Percentiles rank a stretch among this genome's conserved stretches.
Conservation (phyloP, 2,888 invertebrate genomes). For the Epinotia bilunana region DNA sequence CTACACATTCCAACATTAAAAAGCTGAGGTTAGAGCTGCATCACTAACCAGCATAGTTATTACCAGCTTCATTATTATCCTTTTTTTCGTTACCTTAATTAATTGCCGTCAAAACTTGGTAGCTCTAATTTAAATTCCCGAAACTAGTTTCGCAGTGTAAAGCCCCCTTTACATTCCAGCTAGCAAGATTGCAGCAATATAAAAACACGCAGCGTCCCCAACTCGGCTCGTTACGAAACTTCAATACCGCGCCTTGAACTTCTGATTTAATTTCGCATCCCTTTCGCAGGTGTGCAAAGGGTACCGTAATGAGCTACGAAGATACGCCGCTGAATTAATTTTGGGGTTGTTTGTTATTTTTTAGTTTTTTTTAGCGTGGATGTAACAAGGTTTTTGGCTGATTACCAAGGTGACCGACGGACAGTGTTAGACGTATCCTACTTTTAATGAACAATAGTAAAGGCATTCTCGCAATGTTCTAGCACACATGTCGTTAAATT, state of each 20-base stretch:
- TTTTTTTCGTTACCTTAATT: neutral
- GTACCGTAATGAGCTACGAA: constrained; percentile 48
- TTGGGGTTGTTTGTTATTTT: constrained; percentile 36
- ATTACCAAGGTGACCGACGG: neutral
- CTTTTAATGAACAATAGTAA: too few relatives aligned
- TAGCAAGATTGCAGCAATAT: constrained; percentile 40
- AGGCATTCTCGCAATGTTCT: too few relatives aligned
- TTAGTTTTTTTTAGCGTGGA: constrained; percentile 20
- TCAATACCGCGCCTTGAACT: constrained; percentile 58
- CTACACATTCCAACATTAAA: neutral
- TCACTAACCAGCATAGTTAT: neutral
- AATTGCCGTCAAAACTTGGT: neutral
- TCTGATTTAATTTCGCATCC: constrained; percentile 70
- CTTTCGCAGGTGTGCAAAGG: constrained; percentile 61
- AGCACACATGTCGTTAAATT: too few relatives aligned
- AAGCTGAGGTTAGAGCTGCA: too few relatives aligned
- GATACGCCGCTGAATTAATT: constrained; percentile 46
- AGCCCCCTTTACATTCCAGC: neutral
- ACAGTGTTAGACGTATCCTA: neutral
- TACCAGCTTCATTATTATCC: neutral
- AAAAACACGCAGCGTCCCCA: constrained; percentile 47
- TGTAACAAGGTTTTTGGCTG: constrained; percentile 13
- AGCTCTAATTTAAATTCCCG: constrained; percentile 2
- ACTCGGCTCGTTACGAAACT: constrained; percentile 55
- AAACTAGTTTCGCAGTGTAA: constrained; percentile 13